Percentiles rank a stretch among this genome's conserved stretches.
Evolutionary conservation across 2,797 vertebrate species (phyloP).

Genomic region (Gila robusta): DNA sequence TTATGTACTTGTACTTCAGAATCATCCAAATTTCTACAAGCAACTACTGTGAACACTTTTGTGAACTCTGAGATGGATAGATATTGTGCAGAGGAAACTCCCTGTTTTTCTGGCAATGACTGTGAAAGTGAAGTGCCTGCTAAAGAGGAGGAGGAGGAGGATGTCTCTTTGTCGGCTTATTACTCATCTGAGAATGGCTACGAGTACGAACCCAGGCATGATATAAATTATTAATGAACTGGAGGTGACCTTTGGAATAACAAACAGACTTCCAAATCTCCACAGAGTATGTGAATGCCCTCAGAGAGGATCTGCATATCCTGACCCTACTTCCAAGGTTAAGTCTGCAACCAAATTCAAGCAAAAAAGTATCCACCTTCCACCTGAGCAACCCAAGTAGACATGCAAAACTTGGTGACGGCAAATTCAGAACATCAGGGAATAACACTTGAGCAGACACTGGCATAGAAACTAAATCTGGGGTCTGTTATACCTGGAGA

Average conservation of each 20-base stretch:
- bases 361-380: neutral
- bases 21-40: neutral
- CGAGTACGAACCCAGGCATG: slow-evolving; percentile 48
- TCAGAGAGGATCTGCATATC: no score
- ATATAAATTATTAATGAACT: neutral
- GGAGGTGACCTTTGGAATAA: no score
- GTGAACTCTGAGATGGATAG: neutral
- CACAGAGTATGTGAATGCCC: no score
- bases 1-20: neutral
- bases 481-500: neutral
- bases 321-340: neutral
- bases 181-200: neutral
- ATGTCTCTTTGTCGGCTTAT: neutral
- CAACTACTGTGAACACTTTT: neutral
- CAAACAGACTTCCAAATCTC: no score
- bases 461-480: neutral
- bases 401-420: neutral
- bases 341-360: slow-evolving; percentile 12
- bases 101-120: neutral
- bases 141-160: neutral
- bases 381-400: neutral
- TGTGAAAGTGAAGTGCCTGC: neutral
- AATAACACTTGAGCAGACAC: neutral
- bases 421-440: no score
- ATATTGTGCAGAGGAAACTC: neutral